Evolutionary conservation across 2,797 vertebrate species (phyloP), one percentile per base, ranked within the genome.

Genomic region (Rhodeus uyekii): DNA sequence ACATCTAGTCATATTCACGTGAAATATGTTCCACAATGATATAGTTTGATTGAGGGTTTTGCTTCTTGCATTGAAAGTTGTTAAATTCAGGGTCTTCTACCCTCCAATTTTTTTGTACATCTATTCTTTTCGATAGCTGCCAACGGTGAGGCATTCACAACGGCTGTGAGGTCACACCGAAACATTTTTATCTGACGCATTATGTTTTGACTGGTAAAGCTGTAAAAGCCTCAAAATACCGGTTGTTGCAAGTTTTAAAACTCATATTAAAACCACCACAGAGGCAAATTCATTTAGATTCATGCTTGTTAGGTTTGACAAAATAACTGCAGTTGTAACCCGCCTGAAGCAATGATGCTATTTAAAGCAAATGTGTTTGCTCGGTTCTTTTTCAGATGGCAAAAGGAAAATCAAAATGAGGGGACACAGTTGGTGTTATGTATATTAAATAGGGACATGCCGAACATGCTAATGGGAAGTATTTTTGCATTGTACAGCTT

Each of bases 341-440:
- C 83, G 90, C 92, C 91, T 84, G 78, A 90, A 91, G 92, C 88
- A 76, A 89, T 50, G 48, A 9, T 87, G 90, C 89, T 92, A 92
- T 93, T 93, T 92, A 91, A 92, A 87, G 90, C 88, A 86, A 88
- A 87, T 81, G 72, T 85, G 87, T 58, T 75, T 60, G 50, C 61
- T 39, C 19, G 50, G 39, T 14, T 79, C 36, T 3, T 44, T 58
- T 60, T 44, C 13, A 81, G 82, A 90, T 32, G 34, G 44, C 13
- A 18, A 61, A 34, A 22, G 44, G 32, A 7, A 76, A 39, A 76
- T 58, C 27, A 27, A 53, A 73, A 53, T 38, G 46, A 18, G 24
- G 65, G 38, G 8, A 80, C 78, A 60, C 27, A 58, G 50, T 68
- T 58, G 24, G 18, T 4, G 27, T 71, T 71, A 50, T 60, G 18